Evolutionary conservation across 30 jellyfish, hydroid and myxozoan species (phyloP).

Genomic region (Turritopsis rubra): DNA sequence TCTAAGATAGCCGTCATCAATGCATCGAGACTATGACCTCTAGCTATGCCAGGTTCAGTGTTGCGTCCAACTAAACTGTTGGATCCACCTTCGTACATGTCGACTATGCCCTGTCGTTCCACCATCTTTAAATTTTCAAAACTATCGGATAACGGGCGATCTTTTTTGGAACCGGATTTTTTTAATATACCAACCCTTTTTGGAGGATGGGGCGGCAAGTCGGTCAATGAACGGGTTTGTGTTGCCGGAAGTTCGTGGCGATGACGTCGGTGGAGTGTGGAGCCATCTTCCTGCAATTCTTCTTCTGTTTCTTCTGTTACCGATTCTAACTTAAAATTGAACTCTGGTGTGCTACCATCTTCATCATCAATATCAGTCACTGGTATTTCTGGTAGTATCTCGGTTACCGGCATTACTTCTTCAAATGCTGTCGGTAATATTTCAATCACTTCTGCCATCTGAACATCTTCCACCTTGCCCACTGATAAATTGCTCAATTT

Average conservation of each 20-base stretch:
- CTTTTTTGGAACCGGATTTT: constrained; percentile 55
- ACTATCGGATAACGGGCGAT: constrained; percentile 93
- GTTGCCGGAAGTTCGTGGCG: neutral
- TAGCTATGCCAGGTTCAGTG: constrained; percentile 29
- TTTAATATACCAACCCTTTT: constrained; percentile 43
- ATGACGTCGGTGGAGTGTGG: constrained; percentile 30
- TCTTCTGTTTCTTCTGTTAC: constrained; percentile 94
- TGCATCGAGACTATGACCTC: constrained; percentile 70
- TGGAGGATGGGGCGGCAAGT: constrained; percentile 30
- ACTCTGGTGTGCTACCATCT: neutral
- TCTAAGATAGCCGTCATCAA: constrained; percentile 37
- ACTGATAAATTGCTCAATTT: constrained; percentile 9
- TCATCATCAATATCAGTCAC: constrained; percentile 12
- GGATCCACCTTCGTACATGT: constrained; percentile 27
- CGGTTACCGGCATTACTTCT: constrained; percentile 28
- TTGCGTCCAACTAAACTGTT: constrained; percentile 28
- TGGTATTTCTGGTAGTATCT: neutral
- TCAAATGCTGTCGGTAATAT: constrained; percentile 30
- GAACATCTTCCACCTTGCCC: constrained; percentile 3
- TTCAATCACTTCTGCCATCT: constrained; percentile 16
- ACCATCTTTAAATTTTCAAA: constrained; percentile 74
- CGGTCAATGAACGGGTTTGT: constrained; percentile 18
- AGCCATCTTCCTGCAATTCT: constrained; percentile 59
- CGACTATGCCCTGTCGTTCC: constrained; percentile 47
- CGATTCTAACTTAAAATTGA: constrained; percentile 45